phyloP scores from a whole-genome alignment of 2,113 vertebrate genomes.

The Onychostruthus taczanowskii region DNA sequence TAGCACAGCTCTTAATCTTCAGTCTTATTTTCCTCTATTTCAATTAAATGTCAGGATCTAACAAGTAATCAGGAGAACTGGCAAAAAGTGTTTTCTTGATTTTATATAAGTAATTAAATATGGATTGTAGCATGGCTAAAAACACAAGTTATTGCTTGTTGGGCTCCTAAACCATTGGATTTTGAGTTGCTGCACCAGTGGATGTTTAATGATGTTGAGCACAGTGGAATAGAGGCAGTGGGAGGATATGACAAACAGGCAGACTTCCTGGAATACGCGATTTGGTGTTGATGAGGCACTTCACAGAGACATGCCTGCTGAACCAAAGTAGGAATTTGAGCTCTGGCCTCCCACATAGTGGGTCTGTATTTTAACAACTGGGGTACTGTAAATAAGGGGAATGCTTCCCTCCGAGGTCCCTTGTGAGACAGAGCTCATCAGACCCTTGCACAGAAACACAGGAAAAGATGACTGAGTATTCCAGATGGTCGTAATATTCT shows the following conservation, averaged over 20 bases:
- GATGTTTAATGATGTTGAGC: neutral
- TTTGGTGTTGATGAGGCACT: constrained; percentile 27
- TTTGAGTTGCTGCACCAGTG: neutral
- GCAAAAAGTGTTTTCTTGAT: neutral
- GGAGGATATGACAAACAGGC: neutral
- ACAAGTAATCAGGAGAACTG: neutral
- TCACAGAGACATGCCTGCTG: neutral
- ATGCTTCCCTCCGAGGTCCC: neutral
- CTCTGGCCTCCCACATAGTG: constrained; percentile 26
- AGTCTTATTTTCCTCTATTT: neutral
- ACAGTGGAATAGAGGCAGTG: neutral
- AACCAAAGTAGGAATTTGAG: neutral
- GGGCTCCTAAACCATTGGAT: neutral
- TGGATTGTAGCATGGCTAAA: neutral
- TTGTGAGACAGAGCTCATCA: constrained; percentile 16
- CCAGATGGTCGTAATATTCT: constrained; percentile 36
- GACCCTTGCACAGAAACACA: constrained; percentile 16
- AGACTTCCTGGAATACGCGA: neutral
- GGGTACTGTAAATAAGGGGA: neutral
- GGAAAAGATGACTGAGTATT: constrained; percentile 13
- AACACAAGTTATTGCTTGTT: neutral
- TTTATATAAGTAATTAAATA: neutral
- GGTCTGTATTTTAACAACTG: constrained; percentile 47
- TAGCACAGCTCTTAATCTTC: neutral
- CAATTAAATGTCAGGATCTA: neutral